These are phyloP conservation scores for Coluber constrictor DNA, from an alignment of 2,797 vertebrate genomes.

Conservation along the genomic window DNA sequence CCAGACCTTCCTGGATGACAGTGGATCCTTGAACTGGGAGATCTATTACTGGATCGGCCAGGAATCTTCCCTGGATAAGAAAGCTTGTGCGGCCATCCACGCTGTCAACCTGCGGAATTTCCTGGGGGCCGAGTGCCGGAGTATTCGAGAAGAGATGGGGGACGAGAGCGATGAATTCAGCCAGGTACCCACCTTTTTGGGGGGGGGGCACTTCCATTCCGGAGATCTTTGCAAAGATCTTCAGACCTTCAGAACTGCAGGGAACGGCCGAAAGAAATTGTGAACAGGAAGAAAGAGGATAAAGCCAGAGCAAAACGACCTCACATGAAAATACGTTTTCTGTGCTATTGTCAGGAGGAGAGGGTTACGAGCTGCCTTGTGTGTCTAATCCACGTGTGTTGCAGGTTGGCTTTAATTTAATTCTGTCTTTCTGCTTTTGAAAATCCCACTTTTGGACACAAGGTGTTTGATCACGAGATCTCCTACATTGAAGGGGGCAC, in stretches of 20 bases:
- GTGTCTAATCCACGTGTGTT: neutral
- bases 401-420: neutral
- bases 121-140: conserved; percentile 90
- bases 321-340: too few relatives aligned
- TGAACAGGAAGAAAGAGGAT: neutral
- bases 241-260: neutral
- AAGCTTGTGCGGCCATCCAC: conserved; percentile 92
- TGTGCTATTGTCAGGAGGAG: neutral
- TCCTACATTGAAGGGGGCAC: conserved; percentile 97
- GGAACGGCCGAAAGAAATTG: neutral
- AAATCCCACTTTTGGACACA: neutral
- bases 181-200: conserved; percentile 68
- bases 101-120: conserved; percentile 95
- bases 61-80: conserved; percentile 93
- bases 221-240: neutral
- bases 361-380: too few relatives aligned
- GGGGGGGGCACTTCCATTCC: accelerated
- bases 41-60: conserved; percentile 98
- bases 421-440: too few relatives aligned
- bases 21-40: conserved; percentile 86
- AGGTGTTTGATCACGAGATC: conserved; percentile 94
- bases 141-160: conserved; percentile 94
- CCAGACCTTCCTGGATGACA: conserved; percentile 91
- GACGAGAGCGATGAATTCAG: conserved; percentile 96
- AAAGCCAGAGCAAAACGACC: neutral